Conservation (phyloP, 2,113 vertebrate genomes). For the Mirza zaza region DNA sequence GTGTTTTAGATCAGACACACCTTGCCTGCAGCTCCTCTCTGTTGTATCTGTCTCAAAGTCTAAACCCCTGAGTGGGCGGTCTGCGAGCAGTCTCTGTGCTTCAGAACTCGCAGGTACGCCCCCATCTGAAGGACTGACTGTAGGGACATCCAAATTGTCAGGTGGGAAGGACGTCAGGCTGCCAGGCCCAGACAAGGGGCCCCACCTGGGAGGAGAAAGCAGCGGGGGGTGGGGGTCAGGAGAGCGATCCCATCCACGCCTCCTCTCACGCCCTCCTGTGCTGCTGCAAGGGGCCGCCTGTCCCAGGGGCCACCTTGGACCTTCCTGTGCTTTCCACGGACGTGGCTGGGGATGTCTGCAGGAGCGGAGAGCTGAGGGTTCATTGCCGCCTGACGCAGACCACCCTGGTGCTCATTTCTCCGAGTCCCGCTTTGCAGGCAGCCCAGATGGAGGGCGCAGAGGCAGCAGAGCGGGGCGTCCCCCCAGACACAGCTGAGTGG, state of each 20-base stretch:
- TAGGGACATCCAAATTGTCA: neutral
- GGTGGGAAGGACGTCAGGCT: too few species aligned
- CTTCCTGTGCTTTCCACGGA: rapidly evolving
- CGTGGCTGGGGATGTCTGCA: neutral
- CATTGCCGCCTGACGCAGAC: rapidly evolving
- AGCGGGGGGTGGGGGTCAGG: neutral
- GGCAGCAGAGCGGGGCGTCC: neutral
- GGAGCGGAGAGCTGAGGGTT: neutral
- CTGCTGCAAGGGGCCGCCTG: neutral
- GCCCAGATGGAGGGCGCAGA: neutral
- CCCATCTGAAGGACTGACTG: rapidly evolving
- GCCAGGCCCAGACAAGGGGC: neutral
- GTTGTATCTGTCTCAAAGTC: rapidly evolving
- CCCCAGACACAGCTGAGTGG: neutral
- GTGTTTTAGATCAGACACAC: neutral
- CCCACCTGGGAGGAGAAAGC: neutral
- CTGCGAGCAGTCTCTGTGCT: neutral
- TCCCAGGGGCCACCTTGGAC: neutral
- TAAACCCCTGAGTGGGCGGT: neutral
- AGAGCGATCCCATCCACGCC: rapidly evolving
- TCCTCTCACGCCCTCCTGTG: neutral
- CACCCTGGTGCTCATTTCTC: neutral
- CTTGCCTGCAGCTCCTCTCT: neutral
- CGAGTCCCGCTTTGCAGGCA: neutral
- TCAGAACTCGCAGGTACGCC: neutral